Base-by-base conservation (phyloP, 1,140 invertebrate species). In the Harlomillsia oculata region DNA sequence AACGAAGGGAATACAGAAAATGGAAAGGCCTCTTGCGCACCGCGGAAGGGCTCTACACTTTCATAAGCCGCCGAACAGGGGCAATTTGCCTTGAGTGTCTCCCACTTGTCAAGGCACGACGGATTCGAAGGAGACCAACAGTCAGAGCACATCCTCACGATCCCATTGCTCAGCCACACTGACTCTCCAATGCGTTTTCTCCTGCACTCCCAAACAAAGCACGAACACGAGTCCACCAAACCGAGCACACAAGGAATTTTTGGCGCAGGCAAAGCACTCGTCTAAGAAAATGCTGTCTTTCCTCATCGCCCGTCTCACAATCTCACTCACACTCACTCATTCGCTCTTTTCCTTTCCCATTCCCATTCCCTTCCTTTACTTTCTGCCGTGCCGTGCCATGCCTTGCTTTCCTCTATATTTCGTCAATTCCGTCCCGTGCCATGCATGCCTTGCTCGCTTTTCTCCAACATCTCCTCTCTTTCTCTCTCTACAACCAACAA, bases 81-180 rank as follows among this genome's bases (percentile, higher is more conserved):
- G n/a, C n/a, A n/a, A 16, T 41, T 26, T 60, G 53, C 53, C 48
- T 52, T 43, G 36, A 56, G 37, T 60, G 39, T 55, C 53, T 56
- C 48, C 18, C 40, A 50, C 16, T 25, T 50, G 46, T 40, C 55
- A 57, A 57, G 45, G 55, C 45, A 59, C 56, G 49, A 49, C 40
- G 56, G 50, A 34, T 20, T 23, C 29, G 43, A 45, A 46, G 39
- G 57, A 62, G 60, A 49, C 36, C 56, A 54, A 32, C 45, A 56
- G 49, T 40, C 29, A 44, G 54, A 57, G 28, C 60, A 62, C 60
- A 62, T 62, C 60, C 55, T 62, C 60, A 57, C 60, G 54, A 62
- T 49, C 53, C 60, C 55, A 62, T 56, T 8, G 54, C 50, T 57
- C 23, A 57, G 50, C 50, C 49, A 60, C 49, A 60, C 59, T 51